Base-by-base conservation (phyloP, 30 jellyfish, hydroid and myxozoan species). In the Pelagia noctiluca region DNA sequence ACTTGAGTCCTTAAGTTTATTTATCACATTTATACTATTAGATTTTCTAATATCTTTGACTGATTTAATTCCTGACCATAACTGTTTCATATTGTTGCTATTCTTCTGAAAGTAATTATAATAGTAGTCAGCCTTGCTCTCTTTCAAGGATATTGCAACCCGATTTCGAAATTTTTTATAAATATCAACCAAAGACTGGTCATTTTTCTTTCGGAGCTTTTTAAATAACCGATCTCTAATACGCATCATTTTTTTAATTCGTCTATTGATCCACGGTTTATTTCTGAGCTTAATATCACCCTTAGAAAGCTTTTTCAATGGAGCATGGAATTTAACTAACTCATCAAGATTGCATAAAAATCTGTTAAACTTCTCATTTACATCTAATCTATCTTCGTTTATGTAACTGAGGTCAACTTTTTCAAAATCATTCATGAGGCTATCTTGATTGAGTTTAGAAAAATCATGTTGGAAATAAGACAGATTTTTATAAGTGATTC, bases 41-140 rank as follows among this genome's bases (percentile, higher is more conserved):
- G 82, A 71, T 37, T 83, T 71, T 47, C 70, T 83, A 63, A 83
- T 61, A 61, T 57, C 25, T 26, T 70, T 60, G 60, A 71, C 87
- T 83, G 87, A 71, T 83, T 71, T 83, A 37, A 83, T 83, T 70
- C 94, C 94, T 34, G 87, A 83, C 94, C 94, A 83, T 35, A 83
- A 47, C 60, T 83, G 92, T 34, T 82, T 82, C 85, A 82, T 82
- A 71, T 82, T 82, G 84, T 35, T 50, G 57, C 92, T 82, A 32
- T 82, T 82, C 61, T 82, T 67, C 57, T 67, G 92, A 67, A 82
- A 82, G 80, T 82, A 82, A 72, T 49, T 82, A 35, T 68, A 82
- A 52, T 37, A 82, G 57, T 82, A 82, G 85, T 54, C 50, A 57
- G 92, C 85, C 50, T 82, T 82, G 60, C 92, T 82, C 60, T 82